Evolutionary conservation across 2,888 invertebrate genomes (phyloP).

Genomic region (Euplexia lucipara): DNA sequence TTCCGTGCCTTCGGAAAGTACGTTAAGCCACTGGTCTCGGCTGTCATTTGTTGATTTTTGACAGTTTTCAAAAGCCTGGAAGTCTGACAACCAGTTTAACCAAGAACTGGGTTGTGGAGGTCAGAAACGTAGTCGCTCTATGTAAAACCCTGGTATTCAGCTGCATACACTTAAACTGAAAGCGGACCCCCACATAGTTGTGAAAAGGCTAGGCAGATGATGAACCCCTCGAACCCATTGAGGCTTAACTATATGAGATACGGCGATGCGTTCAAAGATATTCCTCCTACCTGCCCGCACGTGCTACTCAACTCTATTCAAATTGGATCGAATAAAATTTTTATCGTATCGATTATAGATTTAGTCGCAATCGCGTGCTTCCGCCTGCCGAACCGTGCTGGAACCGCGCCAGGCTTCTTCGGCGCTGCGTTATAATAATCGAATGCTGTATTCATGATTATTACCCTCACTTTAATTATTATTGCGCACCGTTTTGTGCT

Average conservation of each 20-base stretch:
- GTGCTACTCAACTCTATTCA: constrained; percentile 74
- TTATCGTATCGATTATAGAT: constrained; percentile 82
- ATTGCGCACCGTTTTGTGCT: constrained; percentile 43
- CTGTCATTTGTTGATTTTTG: too few species aligned
- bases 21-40: too few species aligned
- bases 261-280: constrained; percentile 24
- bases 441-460: constrained; percentile 73
- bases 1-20: too few species aligned
- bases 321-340: constrained; percentile 86
- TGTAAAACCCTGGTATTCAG: too few species aligned
- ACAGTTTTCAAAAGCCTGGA: too few species aligned
- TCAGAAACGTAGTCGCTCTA: too few species aligned
- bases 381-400: constrained; percentile 71
- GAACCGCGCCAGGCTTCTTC: constrained; percentile 78
- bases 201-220: too few species aligned
- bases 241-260: neutral
- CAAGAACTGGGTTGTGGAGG: too few species aligned
- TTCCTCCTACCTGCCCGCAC: constrained; percentile 40
- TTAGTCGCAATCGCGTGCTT: constrained; percentile 74
- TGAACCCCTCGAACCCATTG: neutral
- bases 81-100: too few species aligned
- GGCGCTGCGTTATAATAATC: constrained; percentile 73
- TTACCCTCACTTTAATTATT: constrained; percentile 67
- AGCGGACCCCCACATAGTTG: too few species aligned
- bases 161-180: too few species aligned